A percentile compares a stretch with the other conserved stretches of the same genome.
Evolutionary conservation across 2,797 vertebrate species (phyloP).

Genomic region (Smutsia temminckii): DNA sequence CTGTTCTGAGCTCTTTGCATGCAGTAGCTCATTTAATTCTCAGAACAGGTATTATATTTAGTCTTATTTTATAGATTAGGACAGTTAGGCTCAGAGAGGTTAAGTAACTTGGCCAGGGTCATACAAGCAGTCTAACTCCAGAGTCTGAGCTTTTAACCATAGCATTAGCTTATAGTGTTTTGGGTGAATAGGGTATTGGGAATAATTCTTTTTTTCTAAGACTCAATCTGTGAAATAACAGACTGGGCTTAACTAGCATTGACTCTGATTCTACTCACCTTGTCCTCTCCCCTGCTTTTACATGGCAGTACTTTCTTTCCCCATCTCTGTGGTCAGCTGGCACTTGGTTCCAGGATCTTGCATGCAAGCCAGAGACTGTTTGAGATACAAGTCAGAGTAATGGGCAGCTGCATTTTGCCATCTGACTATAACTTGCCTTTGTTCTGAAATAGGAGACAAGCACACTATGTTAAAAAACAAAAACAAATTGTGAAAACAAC

Average conservation of each 20-base stretch:
- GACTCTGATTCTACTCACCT: neutral
- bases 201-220: neutral
- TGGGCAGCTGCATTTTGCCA: conserved; percentile 3
- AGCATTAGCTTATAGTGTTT: neutral
- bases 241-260: neutral
- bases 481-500: conserved; percentile 5
- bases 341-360: neutral
- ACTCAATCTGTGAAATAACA: neutral
- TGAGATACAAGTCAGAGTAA: conserved; percentile 10
- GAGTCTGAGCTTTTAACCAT: neutral
- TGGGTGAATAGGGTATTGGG: neutral
- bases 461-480: neutral
- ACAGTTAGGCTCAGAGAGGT: conserved; percentile 11
- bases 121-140: neutral
- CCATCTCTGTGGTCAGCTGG: neutral
- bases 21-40: neutral
- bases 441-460: neutral
- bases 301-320: neutral
- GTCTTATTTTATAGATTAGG: conserved; percentile 31
- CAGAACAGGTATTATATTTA: neutral
- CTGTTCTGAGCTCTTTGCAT: conserved; percentile 24
- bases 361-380: neutral
- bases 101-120: conserved; percentile 52
- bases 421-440: conserved; percentile 32
- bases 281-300: neutral